A percentile compares a stretch with the other conserved stretches of the same genome.
phyloP scores from a whole-genome alignment of 2,797 vertebrate genomes.

The Chloroceryle inda region DNA sequence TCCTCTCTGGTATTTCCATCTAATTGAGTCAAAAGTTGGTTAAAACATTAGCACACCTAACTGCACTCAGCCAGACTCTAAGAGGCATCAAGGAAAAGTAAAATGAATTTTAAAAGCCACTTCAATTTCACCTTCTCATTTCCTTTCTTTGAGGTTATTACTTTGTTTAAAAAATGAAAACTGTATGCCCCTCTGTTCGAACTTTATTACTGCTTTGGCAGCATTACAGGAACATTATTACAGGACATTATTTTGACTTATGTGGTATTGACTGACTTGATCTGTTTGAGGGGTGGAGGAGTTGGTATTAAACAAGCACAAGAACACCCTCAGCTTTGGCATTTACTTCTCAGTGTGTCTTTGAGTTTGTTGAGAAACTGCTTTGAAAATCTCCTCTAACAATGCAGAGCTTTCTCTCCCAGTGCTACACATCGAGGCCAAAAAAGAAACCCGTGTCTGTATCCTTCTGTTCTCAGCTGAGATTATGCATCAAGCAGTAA shows the following conservation, averaged over 20 bases:
- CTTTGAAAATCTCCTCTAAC: neutral
- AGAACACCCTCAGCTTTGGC: neutral
- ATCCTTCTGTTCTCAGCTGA: neutral
- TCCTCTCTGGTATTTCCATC: neutral
- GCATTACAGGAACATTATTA: neutral
- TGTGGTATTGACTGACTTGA: neutral
- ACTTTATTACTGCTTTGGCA: constrained; percentile 15
- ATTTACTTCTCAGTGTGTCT: neutral
- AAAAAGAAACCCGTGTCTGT: neutral
- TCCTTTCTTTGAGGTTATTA: constrained; percentile 1
- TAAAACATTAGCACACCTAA: neutral
- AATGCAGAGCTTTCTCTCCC: neutral
- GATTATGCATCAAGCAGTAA: neutral
- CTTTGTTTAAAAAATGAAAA: constrained; percentile 48
- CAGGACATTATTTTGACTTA: constrained; percentile 1
- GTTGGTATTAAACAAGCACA: neutral
- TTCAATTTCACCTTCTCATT: constrained; percentile 3
- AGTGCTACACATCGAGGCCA: neutral
- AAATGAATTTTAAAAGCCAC: constrained; percentile 1
- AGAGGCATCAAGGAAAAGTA: neutral
- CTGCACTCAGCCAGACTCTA: neutral
- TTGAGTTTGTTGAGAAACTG: neutral
- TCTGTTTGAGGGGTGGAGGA: neutral
- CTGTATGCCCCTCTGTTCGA: neutral
- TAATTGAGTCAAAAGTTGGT: neutral